Conservation (phyloP, 2,797 vertebrate species). For the Erithacus rubecula region DNA sequence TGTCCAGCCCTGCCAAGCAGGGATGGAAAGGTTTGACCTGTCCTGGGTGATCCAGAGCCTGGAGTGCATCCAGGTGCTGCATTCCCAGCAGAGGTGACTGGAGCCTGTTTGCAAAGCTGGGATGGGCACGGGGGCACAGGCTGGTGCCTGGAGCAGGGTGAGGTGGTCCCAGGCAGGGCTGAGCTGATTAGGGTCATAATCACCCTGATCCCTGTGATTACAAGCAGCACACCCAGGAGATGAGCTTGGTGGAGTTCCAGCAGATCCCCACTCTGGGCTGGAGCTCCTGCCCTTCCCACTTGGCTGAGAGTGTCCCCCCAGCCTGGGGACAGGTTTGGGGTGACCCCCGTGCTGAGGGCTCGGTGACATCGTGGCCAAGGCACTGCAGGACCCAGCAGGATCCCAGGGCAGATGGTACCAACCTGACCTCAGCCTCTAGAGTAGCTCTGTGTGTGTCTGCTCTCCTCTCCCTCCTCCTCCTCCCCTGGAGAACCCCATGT, state of each 20-base stretch:
- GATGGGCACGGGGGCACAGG: rapidly evolving
- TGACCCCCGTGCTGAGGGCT: background rate
- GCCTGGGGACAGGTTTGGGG: background rate
- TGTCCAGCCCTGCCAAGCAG: background rate
- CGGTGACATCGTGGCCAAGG: background rate
- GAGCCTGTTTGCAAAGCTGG: rapidly evolving
- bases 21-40: background rate
- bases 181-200: background rate
- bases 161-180: background rate
- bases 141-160: background rate
- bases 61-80: background rate
- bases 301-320: rapidly evolving
- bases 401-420: background rate
- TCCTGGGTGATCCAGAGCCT: background rate
- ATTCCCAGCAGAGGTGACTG: rapidly evolving
- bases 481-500: rapidly evolving
- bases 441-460: background rate
- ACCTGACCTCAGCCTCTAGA: rapidly evolving
- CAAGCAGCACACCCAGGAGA: background rate
- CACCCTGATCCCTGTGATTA: background rate
- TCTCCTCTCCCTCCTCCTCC: background rate
- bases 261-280: background rate
- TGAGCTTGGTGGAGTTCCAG: background rate
- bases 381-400: background rate
- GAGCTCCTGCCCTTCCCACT: background rate